A percentile compares a stretch with the other conserved stretches of the same genome.
These are phyloP conservation scores for Aplodontia rufa DNA, from an alignment of 2,113 vertebrate genomes.

Conservation along the genomic window DNA sequence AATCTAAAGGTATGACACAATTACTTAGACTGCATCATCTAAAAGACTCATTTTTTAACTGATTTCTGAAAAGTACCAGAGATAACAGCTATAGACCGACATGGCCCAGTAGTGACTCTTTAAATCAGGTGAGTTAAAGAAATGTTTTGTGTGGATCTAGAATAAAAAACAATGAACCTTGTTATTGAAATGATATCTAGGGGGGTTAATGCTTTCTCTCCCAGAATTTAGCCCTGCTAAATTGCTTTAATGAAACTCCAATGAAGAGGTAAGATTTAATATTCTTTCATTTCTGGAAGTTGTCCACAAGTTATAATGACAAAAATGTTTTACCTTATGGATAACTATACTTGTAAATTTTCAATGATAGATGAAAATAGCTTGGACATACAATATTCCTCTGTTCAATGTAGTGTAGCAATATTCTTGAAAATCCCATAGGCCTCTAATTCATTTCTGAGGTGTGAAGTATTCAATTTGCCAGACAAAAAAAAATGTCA, in stretches of 20 bases:
- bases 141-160: not conserved
- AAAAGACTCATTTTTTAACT: conserved; percentile 3
- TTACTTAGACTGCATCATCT: not conserved
- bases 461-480: not conserved
- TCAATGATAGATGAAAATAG: not conserved
- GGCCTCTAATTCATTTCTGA: not conserved
- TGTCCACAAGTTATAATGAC: not conserved
- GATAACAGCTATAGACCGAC: not conserved
- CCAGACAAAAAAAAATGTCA: not conserved
- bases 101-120: not conserved
- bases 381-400: not conserved
- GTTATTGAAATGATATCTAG: not conserved
- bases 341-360: not conserved
- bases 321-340: not conserved
- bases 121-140: not conserved
- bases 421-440: not conserved
- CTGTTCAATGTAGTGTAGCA: not conserved
- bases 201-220: not conserved
- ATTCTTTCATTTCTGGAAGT: not conserved
- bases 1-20: conserved; percentile 24
- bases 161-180: not conserved
- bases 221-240: not conserved
- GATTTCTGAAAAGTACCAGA: conserved; percentile 27
- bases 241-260: not conserved
- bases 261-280: not conserved